phyloP scores from a whole-genome alignment of 2,113 vertebrate genomes.

The Ptilonorhynchus violaceus region DNA sequence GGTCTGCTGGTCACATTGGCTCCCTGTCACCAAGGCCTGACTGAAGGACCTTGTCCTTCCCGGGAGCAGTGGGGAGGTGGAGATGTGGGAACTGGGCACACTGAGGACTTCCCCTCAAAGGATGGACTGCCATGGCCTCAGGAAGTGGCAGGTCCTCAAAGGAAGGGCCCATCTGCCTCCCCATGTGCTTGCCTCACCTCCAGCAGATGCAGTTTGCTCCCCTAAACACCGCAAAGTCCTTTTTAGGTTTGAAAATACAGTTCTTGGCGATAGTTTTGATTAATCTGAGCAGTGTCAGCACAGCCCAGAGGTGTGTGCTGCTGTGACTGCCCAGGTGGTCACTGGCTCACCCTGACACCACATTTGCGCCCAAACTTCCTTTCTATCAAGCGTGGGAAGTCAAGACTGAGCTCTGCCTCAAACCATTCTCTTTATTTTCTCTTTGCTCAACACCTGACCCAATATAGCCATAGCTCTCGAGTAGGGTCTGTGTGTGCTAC shows the following conservation, averaged over 20 bases:
- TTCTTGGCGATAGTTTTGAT: not conserved
- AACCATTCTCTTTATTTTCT: not conserved
- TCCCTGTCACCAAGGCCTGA: not conserved
- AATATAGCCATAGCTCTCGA: not conserved
- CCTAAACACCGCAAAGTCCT: not conserved
- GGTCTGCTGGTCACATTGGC: not conserved
- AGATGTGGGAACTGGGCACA: not conserved
- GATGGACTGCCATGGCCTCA: accelerated
- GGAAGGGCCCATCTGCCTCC: not conserved
- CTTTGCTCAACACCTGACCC: not conserved
- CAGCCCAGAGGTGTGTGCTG: not conserved
- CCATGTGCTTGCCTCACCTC: accelerated
- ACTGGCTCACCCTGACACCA: too few species aligned
- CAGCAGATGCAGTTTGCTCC: not conserved
- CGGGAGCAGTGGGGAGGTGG: not conserved
- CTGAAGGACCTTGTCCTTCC: too few species aligned
- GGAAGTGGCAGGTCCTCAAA: not conserved
- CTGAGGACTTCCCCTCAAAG: not conserved
- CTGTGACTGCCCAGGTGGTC: not conserved
- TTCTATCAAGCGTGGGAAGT: not conserved
- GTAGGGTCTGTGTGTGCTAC: not conserved
- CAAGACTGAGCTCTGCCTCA: not conserved
- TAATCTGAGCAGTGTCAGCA: not conserved
- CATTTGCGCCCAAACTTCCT: not conserved
- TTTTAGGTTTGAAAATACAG: not conserved